Conservation (phyloP, 2,888 invertebrate genomes). For the Lasius platythorax region DNA sequence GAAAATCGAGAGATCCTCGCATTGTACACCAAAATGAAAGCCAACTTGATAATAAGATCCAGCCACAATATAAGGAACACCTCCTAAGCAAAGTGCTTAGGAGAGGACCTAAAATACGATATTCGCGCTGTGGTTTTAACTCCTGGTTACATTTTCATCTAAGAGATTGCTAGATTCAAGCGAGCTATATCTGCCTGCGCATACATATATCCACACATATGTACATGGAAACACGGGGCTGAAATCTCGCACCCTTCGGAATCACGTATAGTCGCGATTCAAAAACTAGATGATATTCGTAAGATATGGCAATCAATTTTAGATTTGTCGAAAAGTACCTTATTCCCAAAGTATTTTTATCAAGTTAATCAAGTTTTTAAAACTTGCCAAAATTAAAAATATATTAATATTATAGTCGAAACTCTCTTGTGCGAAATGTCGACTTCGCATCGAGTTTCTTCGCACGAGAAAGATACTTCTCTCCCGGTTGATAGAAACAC, state of each 20-base stretch:
- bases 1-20: constrained; percentile 57
- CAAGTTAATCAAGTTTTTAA: not conserved
- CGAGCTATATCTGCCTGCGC: constrained; percentile 65
- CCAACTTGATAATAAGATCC: constrained; percentile 85
- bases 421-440: not conserved
- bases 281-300: constrained; percentile 69
- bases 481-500: constrained; percentile 42
- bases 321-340: not conserved
- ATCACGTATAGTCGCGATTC: constrained; percentile 66
- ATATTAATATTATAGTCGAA: not conserved
- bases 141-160: constrained; percentile 84
- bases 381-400: not conserved
- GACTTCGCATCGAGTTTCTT: not conserved
- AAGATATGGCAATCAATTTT: constrained; percentile 61
- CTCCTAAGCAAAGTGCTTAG: constrained; percentile 51
- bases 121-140: constrained; percentile 85
- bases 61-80: constrained; percentile 68
- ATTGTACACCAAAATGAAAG: constrained; percentile 82
- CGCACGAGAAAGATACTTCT: constrained; percentile 23
- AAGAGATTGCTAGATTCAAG: constrained; percentile 84
- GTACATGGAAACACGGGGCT: constrained; percentile 65
- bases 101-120: constrained; percentile 83
- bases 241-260: constrained; percentile 72
- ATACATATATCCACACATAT: constrained; percentile 54
- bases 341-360: not conserved